Evolutionary conservation across 2,888 invertebrate genomes (phyloP).

Genomic region (Lepidocyrtinus sp.): DNA sequence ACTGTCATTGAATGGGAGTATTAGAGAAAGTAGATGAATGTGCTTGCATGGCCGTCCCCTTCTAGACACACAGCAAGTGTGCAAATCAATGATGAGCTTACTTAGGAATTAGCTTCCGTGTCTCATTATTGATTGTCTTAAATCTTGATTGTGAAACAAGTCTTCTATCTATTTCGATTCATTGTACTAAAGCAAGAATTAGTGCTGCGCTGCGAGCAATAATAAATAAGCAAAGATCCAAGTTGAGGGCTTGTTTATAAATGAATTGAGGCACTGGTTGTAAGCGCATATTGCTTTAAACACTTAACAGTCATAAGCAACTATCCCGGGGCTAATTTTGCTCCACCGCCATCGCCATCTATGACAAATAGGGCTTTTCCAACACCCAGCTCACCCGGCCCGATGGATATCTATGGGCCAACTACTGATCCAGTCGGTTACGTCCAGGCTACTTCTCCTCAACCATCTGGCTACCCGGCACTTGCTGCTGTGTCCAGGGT

Average conservation of each 20-base stretch:
- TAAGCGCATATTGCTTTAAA: conserved; percentile 44
- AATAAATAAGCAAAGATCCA: not conserved
- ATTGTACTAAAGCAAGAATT: not conserved
- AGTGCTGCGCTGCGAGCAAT: conserved; percentile 56
- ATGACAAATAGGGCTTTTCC: conserved; percentile 81
- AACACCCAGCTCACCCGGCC: conserved; percentile 93
- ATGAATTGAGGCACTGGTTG: conserved; percentile 17
- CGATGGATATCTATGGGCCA: conserved; percentile 94
- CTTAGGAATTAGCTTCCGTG: too few species aligned
- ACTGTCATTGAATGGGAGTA: not conserved
- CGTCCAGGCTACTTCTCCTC: conserved; percentile 96
- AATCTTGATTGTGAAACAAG: too few species aligned
- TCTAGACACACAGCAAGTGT: too few species aligned
- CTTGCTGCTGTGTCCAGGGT: conserved; percentile 80
- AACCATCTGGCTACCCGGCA: conserved; percentile 95
- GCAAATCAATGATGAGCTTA: too few species aligned
- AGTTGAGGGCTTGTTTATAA: conserved; percentile 36
- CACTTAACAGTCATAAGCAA: conserved; percentile 91
- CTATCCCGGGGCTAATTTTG: conserved; percentile 77
- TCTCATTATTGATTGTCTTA: not conserved
- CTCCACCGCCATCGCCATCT: conserved; percentile 74
- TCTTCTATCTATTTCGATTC: not conserved
- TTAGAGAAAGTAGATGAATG: not conserved
- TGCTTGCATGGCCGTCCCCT: not conserved
- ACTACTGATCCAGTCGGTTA: conserved; percentile 80